phyloP scores from a whole-genome alignment of 2,888 invertebrate species.

The Epinotia brunnichana region DNA sequence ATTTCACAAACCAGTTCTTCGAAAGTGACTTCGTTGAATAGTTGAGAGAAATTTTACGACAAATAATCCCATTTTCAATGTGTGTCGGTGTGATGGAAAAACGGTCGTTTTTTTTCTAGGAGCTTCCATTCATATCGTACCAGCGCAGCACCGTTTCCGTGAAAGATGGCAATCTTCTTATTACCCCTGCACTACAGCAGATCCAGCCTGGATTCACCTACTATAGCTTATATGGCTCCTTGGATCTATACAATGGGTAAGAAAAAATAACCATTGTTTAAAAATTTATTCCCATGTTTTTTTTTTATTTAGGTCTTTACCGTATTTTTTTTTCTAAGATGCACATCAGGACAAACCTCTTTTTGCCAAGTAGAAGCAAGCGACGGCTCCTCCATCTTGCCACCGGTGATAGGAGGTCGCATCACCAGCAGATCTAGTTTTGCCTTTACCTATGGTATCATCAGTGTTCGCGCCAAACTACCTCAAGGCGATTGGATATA shows the following conservation, averaged over 20 bases:
- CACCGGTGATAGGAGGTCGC: slow-evolving; percentile 84
- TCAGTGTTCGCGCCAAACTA: slow-evolving; percentile 86
- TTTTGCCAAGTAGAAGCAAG: slow-evolving; percentile 63
- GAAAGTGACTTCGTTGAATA: no score
- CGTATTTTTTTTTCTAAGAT: slow-evolving; percentile 51
- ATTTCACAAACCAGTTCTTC: no score
- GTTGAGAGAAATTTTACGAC: no score
- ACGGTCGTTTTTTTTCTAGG: slow-evolving; percentile 47
- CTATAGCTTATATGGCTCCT: slow-evolving; percentile 47
- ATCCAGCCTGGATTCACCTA: slow-evolving; percentile 46
- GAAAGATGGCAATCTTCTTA: slow-evolving; percentile 46
- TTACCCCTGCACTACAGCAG: slow-evolving; percentile 49
- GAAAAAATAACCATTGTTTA: background rate
- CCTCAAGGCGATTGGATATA: slow-evolving; percentile 88
- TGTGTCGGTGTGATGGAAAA: background rate
- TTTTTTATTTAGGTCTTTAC: background rate
- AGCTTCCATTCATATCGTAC: slow-evolving; percentile 52
- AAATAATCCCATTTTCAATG: background rate
- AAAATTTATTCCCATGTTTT: no score
- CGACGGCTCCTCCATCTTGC: slow-evolving; percentile 76
- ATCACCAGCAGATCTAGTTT: slow-evolving; percentile 82
- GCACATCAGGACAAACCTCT: slow-evolving; percentile 57
- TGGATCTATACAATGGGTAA: slow-evolving; percentile 49
- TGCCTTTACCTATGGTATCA: slow-evolving; percentile 84
- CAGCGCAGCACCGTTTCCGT: slow-evolving; percentile 45